Percentiles rank a stretch among this genome's conserved stretches.
phyloP scores from a whole-genome alignment of 1,140 invertebrate species.

The Cherax quadricarinatus region DNA sequence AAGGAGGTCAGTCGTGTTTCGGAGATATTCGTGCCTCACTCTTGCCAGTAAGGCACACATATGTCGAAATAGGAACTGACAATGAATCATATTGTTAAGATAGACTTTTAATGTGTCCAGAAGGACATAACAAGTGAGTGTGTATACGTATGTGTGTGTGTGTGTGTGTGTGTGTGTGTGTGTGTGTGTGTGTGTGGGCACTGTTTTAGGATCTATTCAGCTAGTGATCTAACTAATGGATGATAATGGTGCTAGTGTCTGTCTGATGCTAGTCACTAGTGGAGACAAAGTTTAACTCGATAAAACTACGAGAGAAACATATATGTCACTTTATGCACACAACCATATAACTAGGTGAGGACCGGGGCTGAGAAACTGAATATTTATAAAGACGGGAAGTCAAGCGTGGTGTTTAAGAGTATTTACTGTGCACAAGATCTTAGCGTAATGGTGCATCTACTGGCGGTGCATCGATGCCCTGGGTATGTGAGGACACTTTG shows the following conservation, averaged over 20 bases:
- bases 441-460: neutral
- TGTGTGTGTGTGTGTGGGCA: neutral
- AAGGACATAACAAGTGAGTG: too few relatives aligned
- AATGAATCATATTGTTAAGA: too few relatives aligned
- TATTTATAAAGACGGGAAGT: neutral
- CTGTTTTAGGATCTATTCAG: neutral
- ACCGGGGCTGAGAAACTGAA: neutral
- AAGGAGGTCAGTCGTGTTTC: too few relatives aligned
- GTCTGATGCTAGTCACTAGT: slow-evolving; percentile 4
- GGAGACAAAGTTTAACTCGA: neutral
- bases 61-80: too few relatives aligned
- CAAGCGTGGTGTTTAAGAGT: neutral
- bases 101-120: too few relatives aligned
- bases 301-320: neutral
- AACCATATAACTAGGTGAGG: neutral
- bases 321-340: slow-evolving; percentile 9
- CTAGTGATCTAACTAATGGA: neutral
- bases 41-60: too few relatives aligned
- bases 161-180: neutral
- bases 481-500: too few relatives aligned
- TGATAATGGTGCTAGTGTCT: neutral
- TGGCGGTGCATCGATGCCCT: too few relatives aligned
- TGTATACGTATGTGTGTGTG: too few relatives aligned
- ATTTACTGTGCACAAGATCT: neutral
- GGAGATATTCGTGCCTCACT: too few relatives aligned